Conservation (phyloP, 2,888 invertebrate genomes). For the Metellina segmentata region DNA sequence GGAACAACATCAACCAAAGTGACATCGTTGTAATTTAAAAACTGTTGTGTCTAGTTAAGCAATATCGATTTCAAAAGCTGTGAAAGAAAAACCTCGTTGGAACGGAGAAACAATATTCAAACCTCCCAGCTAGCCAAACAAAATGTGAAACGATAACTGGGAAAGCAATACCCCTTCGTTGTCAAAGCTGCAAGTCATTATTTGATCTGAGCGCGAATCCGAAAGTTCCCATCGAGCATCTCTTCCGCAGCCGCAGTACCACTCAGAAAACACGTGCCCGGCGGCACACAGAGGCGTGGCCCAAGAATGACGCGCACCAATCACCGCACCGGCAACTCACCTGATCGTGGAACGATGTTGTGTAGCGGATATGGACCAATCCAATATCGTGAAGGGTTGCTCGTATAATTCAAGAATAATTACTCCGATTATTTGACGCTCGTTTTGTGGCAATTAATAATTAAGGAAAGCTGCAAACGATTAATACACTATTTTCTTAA, state of each 20-base stretch:
- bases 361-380: constrained; percentile 72
- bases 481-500: neutral
- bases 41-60: too few relatives aligned
- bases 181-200: neutral
- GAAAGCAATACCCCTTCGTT: neutral
- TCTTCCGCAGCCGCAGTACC: constrained; percentile 35
- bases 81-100: too few relatives aligned
- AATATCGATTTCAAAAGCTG: too few relatives aligned
- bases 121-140: neutral
- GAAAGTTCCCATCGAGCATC: constrained; percentile 15
- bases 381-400: constrained; percentile 28
- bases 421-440: neutral
- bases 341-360: constrained; percentile 76
- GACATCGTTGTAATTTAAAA: too few relatives aligned
- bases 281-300: constrained; percentile 69
- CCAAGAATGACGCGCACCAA: constrained; percentile 46
- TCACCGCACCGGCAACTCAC: constrained; percentile 66
- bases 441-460: constrained; percentile 18
- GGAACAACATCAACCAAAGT: too few relatives aligned
- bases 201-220: constrained; percentile 23
- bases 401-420: constrained; percentile 5
- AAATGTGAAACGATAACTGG: neutral
- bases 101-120: neutral
- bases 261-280: constrained; percentile 75
- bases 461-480: neutral